Evolutionary conservation across 2,113 vertebrate species (phyloP).

Genomic region (Galbula dea): DNA sequence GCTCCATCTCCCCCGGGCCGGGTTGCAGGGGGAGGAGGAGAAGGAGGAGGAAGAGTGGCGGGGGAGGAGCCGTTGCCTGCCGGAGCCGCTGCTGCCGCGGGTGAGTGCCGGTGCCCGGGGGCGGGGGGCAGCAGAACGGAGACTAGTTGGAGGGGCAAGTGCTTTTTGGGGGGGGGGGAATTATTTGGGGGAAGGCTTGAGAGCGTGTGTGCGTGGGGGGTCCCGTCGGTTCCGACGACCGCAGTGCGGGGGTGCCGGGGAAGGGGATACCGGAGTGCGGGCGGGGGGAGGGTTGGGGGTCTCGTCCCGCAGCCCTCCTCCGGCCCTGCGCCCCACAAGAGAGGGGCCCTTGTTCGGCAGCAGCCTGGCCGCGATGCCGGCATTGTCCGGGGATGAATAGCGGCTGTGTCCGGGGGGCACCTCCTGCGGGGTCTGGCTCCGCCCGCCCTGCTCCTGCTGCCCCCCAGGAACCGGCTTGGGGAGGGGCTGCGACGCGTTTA

Average conservation of each 20-base stretch:
- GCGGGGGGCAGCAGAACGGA: neutral
- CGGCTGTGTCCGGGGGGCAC: neutral
- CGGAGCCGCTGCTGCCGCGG: neutral
- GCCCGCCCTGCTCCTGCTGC: neutral
- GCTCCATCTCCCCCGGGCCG: slow-evolving; percentile 10
- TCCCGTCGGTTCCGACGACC: neutral
- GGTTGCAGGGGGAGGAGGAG: neutral
- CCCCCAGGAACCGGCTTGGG: neutral
- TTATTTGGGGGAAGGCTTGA: neutral
- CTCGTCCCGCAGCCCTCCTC: neutral
- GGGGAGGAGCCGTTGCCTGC: slow-evolving; percentile 19
- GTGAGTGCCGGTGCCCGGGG: slow-evolving; percentile 4
- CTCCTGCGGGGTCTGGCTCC: neutral
- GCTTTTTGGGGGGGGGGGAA: neutral
- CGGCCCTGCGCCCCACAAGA: neutral
- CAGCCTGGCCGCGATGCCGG: neutral
- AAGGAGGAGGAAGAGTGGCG: neutral
- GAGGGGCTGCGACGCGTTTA: neutral
- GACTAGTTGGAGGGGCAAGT: too few species aligned
- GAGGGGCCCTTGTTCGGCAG: neutral
- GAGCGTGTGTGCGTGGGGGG: neutral
- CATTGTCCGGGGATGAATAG: slow-evolving; percentile 1
- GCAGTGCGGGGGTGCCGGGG: neutral
- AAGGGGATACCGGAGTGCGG: neutral
- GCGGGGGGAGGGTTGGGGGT: too few species aligned